Base-by-base conservation (phyloP, 1,140 invertebrate genomes). In the Zaprionus camerounensis region DNA sequence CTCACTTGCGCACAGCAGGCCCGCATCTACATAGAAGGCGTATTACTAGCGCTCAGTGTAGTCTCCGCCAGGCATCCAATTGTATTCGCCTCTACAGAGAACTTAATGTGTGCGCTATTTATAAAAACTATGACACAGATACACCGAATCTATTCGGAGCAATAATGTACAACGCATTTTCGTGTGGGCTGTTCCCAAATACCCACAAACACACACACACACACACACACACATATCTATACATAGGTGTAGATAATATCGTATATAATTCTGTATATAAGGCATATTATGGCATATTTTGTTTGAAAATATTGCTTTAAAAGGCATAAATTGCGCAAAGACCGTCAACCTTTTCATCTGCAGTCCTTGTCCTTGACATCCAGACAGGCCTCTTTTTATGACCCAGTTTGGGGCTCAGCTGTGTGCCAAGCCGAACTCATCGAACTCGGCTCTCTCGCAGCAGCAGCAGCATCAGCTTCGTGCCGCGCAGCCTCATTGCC, bases 51-150 rank as follows among this genome's bases (percentile, higher is more conserved):
- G 49, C 71, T 51, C 20, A 51, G 11, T 51, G 46, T 51, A 20
- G 17, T 12, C 44, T 20, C 17, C 7, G 65, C 55, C 69, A 38
- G 74, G 64, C 77, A 71, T 71, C 73, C 76, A 62, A 66, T 79
- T 73, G 62, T 81, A 49, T 73, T 63, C 67, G 81, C 76, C 67
- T 85, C 78, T 63, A 58, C 75, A 73, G 74, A 78, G 74, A 74
- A 68, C 90, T 90, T 70, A 82, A 85, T 85, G 86, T 71, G 85
- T 68, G 85, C 86, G 85, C 86, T 90, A 90, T 90, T 90, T 91
- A 74, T 90, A 90, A 85, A 91, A 90, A 91, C 86, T 90, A 90
- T 90, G 86, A 90, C 85, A 90, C 86, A 90, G 85, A 90, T 90
- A 85, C 84, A 84, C 78, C 63, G 51, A 76, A 72, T 72, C 65